Base-by-base conservation (phyloP, 2,888 invertebrate species). In the Endotricha flammealis region DNA sequence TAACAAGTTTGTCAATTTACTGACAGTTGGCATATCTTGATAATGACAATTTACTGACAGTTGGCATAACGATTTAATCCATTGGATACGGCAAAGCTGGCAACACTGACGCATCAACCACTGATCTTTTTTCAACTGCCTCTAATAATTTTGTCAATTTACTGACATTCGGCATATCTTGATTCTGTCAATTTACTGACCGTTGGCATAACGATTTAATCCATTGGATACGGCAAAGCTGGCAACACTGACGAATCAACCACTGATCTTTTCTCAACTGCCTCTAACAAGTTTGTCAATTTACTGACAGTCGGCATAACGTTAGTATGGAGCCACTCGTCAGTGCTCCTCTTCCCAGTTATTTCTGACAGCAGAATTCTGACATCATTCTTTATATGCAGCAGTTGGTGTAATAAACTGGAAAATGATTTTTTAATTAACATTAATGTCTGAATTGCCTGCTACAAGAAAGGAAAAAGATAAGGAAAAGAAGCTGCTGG, bases 381-480 rank as follows among this genome's bases (percentile, higher is more conserved):
- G 8, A 28, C 10, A 9, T 31, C 31, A 10, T 32, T 20, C 8
- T 31, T 31, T 8, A 31, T 24, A 10, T 17, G 17, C 7, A 13
- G 9, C 1, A 31, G 17, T 27, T 37, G 25, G 17, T 20, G 27
- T 6, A 37, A 50, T 47, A 90, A 62, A 32, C 90, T 91, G 53
- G 8, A 51, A 53, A 25, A 11, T 12, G 17, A n/a, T n/a, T n/a
- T n/a, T n/a, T n/a, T n/a, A n/a, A n/a, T n/a, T n/a, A n/a, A n/a
- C n/a, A n/a, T n/a, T n/a, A n/a, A n/a, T n/a, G n/a, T n/a, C n/a
- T n/a, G n/a, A n/a, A n/a, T n/a, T n/a, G n/a, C n/a, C n/a, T n/a
- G n/a, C n/a, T n/a, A n/a, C n/a, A n/a, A n/a, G n/a, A n/a, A n/a
- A n/a, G n/a, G n/a, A n/a, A n/a, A n/a, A n/a, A n/a, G n/a, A n/a